Conservation (phyloP, 2,797 vertebrate genomes). For the Syngnathus acus region DNA sequence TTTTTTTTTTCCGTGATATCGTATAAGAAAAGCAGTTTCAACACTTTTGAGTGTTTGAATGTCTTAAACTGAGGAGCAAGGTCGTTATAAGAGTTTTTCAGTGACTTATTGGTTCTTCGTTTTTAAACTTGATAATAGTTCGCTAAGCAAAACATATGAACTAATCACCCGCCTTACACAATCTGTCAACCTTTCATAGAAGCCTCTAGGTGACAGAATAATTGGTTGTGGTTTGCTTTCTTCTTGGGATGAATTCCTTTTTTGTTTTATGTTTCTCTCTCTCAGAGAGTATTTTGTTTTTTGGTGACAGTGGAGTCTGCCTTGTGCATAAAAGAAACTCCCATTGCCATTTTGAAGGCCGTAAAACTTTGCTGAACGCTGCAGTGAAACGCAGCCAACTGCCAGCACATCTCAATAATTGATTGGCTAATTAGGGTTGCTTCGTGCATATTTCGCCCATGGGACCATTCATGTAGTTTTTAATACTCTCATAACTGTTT, state of each 20-base stretch:
- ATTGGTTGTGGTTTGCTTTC: slow-evolving; percentile 58
- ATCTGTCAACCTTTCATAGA: slow-evolving; percentile 50
- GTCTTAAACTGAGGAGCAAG: slow-evolving; percentile 26
- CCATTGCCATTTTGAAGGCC: slow-evolving; percentile 34
- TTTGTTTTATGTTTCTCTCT: slow-evolving; percentile 28
- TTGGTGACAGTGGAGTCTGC: slow-evolving; percentile 24
- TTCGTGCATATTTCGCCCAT: neutral
- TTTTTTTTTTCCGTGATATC: slow-evolving; percentile 23
- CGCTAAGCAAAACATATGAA: slow-evolving; percentile 55
- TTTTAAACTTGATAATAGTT: slow-evolving; percentile 42
- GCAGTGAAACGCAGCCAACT: slow-evolving; percentile 15
- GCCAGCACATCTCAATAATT: slow-evolving; percentile 45
- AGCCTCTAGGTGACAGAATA: slow-evolving; percentile 57
- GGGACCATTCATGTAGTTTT: slow-evolving; percentile 1
- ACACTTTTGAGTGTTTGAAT: slow-evolving; percentile 36
- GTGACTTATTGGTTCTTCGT: slow-evolving; percentile 38
- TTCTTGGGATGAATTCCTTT: slow-evolving; percentile 37
- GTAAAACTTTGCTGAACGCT: slow-evolving; percentile 25
- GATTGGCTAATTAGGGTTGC: slow-evolving; percentile 54
- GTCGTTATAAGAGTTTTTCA: slow-evolving; percentile 45
- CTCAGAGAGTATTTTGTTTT: slow-evolving; percentile 38
- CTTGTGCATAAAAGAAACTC: slow-evolving; percentile 27
- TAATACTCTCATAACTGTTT: slow-evolving; percentile 22
- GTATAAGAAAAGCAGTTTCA: slow-evolving; percentile 35
- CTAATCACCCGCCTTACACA: slow-evolving; percentile 55